Conservation (phyloP, 2,113 vertebrate species). For the Abramis brama region DNA sequence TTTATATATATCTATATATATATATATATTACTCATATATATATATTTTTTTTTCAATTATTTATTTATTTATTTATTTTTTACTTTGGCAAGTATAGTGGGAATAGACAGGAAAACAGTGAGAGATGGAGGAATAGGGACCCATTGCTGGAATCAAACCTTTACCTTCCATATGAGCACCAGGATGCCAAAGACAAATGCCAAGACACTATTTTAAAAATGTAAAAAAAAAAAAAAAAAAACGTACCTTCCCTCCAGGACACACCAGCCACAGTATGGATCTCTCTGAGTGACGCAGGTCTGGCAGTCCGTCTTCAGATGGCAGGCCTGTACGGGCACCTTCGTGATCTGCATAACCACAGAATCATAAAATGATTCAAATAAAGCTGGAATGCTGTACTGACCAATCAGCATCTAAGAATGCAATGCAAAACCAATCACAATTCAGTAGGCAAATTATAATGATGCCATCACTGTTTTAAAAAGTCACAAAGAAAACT, state of each 20-base stretch:
- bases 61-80: neutral
- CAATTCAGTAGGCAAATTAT: neutral
- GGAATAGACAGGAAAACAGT: neutral
- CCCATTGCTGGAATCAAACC: neutral
- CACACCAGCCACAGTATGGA: slow-evolving; percentile 97
- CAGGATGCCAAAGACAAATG: neutral
- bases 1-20: too few relatives aligned
- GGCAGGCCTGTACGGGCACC: slow-evolving; percentile 87
- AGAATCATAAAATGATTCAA: neutral
- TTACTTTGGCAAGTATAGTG: neutral
- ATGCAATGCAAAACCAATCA: neutral
- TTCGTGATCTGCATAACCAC: slow-evolving; percentile 69
- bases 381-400: neutral
- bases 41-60: too few relatives aligned
- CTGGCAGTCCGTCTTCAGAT: slow-evolving; percentile 77
- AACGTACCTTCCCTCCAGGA: slow-evolving; percentile 82
- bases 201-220: neutral
- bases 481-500: neutral
- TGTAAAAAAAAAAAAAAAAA: neutral
- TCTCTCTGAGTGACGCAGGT: slow-evolving; percentile 83
- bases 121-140: too few relatives aligned
- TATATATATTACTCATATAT: too few relatives aligned
- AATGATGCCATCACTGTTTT: neutral
- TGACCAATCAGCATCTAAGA: neutral
- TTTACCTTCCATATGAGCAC: neutral